Percentiles rank a stretch among this genome's conserved stretches.
Conservation (phyloP, 2,888 invertebrate genomes). For the Nephrocerus scutellatus region DNA sequence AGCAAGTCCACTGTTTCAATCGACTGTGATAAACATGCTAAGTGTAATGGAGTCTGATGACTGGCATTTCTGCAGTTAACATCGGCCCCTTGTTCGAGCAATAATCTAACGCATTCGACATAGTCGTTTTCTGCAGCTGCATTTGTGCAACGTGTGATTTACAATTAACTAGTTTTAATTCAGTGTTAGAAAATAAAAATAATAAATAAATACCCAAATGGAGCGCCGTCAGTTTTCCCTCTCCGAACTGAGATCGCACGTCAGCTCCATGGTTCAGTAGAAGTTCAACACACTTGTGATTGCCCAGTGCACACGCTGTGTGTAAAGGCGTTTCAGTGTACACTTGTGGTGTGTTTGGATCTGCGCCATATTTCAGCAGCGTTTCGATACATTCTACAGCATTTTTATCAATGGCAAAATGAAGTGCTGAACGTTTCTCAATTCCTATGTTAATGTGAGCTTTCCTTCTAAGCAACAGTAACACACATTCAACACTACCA, state of each 20-base stretch:
- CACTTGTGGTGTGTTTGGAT: slow-evolving; percentile 76
- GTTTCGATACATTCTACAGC: slow-evolving; percentile 66
- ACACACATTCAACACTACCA: slow-evolving; percentile 46
- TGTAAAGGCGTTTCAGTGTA: slow-evolving; percentile 81
- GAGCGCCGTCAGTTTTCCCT: slow-evolving; percentile 68
- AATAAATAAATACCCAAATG: slow-evolving; percentile 54
- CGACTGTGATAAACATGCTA: slow-evolving; percentile 75
- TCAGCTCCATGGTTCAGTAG: slow-evolving; percentile 74
- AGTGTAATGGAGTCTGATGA: slow-evolving; percentile 75
- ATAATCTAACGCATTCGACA: slow-evolving; percentile 64
- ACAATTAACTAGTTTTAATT: slow-evolving; percentile 7
- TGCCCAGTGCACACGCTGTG: slow-evolving; percentile 70
- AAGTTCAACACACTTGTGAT: slow-evolving; percentile 61
- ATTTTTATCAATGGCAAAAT: slow-evolving; percentile 75
- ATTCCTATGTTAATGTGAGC: slow-evolving; percentile 76
- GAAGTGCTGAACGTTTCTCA: slow-evolving; percentile 65
- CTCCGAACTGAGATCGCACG: slow-evolving; percentile 65
- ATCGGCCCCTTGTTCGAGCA: slow-evolving; percentile 68
- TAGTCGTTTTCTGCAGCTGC: slow-evolving; percentile 78
- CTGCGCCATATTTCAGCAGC: slow-evolving; percentile 69
- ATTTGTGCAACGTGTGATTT: slow-evolving; percentile 2
- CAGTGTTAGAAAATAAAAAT: slow-evolving; percentile 9
- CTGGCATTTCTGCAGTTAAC: slow-evolving; percentile 68
- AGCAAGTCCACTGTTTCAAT: slow-evolving; percentile 68
- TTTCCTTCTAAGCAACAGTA: slow-evolving; percentile 61